Base-by-base conservation (phyloP, 2,113 vertebrate genomes). In the Grus americana region DNA sequence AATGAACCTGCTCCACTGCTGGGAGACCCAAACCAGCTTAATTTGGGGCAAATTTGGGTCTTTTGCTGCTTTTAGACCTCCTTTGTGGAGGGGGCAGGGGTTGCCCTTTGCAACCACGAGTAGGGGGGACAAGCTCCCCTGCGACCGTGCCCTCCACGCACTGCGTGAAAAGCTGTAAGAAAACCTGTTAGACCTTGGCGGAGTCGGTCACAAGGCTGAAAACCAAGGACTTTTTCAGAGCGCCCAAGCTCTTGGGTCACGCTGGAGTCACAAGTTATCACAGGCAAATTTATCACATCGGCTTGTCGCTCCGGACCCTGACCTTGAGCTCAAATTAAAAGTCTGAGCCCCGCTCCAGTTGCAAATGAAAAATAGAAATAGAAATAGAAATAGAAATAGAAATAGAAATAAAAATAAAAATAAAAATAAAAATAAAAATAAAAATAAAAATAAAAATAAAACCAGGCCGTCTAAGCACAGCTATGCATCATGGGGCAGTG, bases 231-330 rank as follows among this genome's bases (percentile, higher is more conserved):
- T 6, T 61, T 85, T 68, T 47, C 1, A 1, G 50, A 65, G 66
- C 4, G 0, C 24, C 29, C n/a, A 15, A 93, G 57, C 52, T 23
- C 7, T 40, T 5, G 80, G 92, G 42, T 93, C 95, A 95, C 2
- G 21, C 55, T 12, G 84, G 72, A 94, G 80, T 95, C 95, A 96
- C 87, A 71, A 94, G 95, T 24, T 72, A 54, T 18, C 82, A 8
- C 57, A 34, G 50, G 38, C 0, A 30, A 5, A 32, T 79, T 54
- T 19, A 40, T 17, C 72, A 5, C 5, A 3, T 10, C 0, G 3
- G 46, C 49, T 80, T 12, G 1, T 8, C 2, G 4, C 62, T 17
- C 52, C 8, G 2, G 34, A 44, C 40, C 52, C 65, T 19, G 52
- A 78, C 6, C 40, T 50, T 2, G 2, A 63, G 68, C 67, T 84